Evolutionary conservation across 2,888 invertebrate genomes (phyloP).

Genomic region (Leptura quadrifasciata): DNA sequence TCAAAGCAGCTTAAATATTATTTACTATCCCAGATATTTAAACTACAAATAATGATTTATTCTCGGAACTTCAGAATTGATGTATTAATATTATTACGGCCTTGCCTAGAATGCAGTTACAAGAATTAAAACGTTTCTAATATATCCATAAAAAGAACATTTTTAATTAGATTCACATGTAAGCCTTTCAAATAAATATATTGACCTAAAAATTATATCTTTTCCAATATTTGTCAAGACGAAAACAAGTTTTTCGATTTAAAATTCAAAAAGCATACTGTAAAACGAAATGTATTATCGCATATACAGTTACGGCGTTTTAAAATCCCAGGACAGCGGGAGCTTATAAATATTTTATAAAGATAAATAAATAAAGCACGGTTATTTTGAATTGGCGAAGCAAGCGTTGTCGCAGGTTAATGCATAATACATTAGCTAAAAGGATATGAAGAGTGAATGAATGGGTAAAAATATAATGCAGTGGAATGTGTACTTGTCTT

Average conservation of each 20-base stretch:
- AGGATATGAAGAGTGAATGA: neutral
- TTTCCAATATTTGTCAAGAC: neutral
- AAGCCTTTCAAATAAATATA: slow-evolving; percentile 8
- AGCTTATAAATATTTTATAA: slow-evolving; percentile 31
- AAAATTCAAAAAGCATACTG: slow-evolving; percentile 27
- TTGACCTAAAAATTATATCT: slow-evolving; percentile 32
- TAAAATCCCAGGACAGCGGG: neutral
- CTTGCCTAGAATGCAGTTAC: neutral
- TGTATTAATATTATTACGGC: neutral
- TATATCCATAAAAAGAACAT: neutral
- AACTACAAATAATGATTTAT: neutral
- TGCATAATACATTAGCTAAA: slow-evolving; percentile 15
- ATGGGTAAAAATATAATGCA: neutral
- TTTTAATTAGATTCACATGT: neutral
- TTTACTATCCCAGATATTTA: neutral
- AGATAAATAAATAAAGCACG: slow-evolving; percentile 35
- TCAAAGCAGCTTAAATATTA: neutral
- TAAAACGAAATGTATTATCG: slow-evolving; percentile 22
- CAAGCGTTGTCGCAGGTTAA: neutral
- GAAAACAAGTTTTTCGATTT: slow-evolving; percentile 22
- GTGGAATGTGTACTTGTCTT: neutral
- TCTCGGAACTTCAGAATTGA: neutral
- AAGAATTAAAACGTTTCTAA: neutral
- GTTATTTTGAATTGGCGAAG: slow-evolving; percentile 25
- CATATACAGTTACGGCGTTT: slow-evolving; percentile 30